Evolutionary conservation across 2,113 vertebrate species (phyloP), one percentile per base, ranked within the genome.

Genomic region (Morone saxatilis): DNA sequence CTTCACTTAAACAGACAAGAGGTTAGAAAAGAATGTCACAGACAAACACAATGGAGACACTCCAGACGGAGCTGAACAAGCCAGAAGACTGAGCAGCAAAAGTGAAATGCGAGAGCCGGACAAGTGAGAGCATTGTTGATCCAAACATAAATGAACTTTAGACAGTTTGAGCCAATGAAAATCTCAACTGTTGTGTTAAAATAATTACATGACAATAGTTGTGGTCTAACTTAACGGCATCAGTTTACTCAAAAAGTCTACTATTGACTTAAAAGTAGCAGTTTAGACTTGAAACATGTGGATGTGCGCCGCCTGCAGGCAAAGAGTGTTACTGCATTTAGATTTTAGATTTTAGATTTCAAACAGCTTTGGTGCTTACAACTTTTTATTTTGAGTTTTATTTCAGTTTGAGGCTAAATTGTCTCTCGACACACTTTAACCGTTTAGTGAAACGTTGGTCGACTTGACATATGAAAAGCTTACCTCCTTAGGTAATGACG

Each of bases 401-500:
- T 10, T 22, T 56, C n/a, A 45, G 50, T 13, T 20, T 31, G 22
- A 53, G 51, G 3, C 16, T 57, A 20, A 40, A 6, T 40, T 47
- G 22, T 13, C 7, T 62, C n/a, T n/a, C 5, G 7, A 9, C 41
- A 61, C 36, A 47, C 9, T 62, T 9, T 0, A 16, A 53, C 3
- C 31, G 13, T 51, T 51, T 5, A 40, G 16, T 25, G 6, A 53
- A 74, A 50, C 25, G 14, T 36, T n/a, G 45, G 65, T 13, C 68
- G 45, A 48, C 4, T 13, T 71, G 45, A 48, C 4, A 69, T 40
- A 14, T 9, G 40, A 77, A 57, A 62, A 16, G 4, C 75, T 73
- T 80, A 99, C 98, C 97, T 99, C 98, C 94, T 98, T 99, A 38
- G 98, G 98, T 93, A 99, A 96, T 78, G 95, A 96, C 36, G 93